Percentiles rank a stretch among this genome's conserved stretches.
Evolutionary conservation across 2,888 invertebrate species (phyloP).

Genomic region (Calliopum simillimum): DNA sequence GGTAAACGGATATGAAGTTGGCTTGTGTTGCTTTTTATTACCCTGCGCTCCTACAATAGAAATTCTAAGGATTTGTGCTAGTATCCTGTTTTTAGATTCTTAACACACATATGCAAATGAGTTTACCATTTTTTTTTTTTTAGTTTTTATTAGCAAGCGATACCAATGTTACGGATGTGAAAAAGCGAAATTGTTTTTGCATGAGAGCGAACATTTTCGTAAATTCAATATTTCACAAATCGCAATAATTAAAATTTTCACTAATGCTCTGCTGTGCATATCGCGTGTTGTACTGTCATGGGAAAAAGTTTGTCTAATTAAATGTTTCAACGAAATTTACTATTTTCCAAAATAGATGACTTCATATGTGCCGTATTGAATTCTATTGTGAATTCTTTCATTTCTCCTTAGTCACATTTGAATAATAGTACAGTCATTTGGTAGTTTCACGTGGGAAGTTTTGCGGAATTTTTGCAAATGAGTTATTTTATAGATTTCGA

Average conservation of each 20-base stretch:
- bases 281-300: conserved; percentile 16
- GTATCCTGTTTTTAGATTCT: conserved; percentile 2
- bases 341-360: not conserved
- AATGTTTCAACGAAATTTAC: not conserved
- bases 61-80: conserved; percentile 9
- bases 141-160: not conserved
- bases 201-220: too few species aligned
- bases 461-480: too few species aligned
- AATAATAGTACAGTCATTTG: too few species aligned
- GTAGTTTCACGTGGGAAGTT: too few species aligned
- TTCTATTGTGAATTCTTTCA: not conserved
- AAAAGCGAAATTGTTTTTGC: too few species aligned
- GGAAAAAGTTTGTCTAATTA: conserved; percentile 1
- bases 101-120: conserved; percentile 12
- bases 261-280: not conserved
- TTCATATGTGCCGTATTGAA: not conserved
- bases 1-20: conserved; percentile 8
- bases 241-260: too few species aligned
- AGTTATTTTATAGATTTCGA: too few species aligned
- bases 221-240: too few species aligned
- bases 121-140: not conserved
- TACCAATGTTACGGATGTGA: not conserved
- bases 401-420: not conserved
- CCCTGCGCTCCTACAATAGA: not conserved
- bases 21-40: not conserved